phyloP scores from a whole-genome alignment of 2,888 invertebrate genomes.

The Cataglyphis cursor region DNA sequence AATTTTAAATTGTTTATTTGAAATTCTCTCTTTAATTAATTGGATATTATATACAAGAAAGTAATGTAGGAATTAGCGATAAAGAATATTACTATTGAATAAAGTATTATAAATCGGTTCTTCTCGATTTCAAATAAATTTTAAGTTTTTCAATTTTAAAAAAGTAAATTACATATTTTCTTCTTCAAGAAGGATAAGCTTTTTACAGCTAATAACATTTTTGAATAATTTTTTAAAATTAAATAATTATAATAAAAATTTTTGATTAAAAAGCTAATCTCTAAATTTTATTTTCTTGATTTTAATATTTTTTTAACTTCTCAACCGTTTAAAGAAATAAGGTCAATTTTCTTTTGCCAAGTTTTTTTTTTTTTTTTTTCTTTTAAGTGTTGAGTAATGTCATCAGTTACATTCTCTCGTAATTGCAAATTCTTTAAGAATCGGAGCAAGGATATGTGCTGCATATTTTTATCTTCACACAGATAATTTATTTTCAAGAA shows the following conservation, averaged over 20 bases:
- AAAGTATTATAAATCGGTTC: not conserved
- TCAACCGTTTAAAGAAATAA: not conserved
- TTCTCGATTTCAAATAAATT: not conserved
- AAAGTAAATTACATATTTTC: not conserved
- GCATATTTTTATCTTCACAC: not conserved
- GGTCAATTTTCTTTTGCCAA: not conserved
- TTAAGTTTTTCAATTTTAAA: not conserved
- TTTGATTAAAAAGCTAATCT: not conserved
- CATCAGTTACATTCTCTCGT: not conserved
- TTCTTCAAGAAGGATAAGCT: not conserved
- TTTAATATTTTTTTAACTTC: not conserved
- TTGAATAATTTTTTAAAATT: not conserved
- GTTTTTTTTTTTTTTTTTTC: not conserved
- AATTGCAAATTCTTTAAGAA: not conserved
- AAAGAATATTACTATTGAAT: slow-evolving; percentile 24
- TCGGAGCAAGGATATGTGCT: not conserved
- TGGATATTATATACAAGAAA: not conserved
- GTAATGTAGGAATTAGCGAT: not conserved
- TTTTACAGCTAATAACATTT: not conserved
- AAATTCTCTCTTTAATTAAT: slow-evolving; percentile 12
- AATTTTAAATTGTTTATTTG: not conserved
- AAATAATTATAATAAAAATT: not conserved
- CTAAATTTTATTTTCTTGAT: not conserved
- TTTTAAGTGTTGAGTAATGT: not conserved
- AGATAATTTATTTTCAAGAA: not conserved